A percentile compares a stretch with the other conserved stretches of the same genome.
phyloP scores from a whole-genome alignment of 1,140 invertebrate species.

The Drosophila navojoa region DNA sequence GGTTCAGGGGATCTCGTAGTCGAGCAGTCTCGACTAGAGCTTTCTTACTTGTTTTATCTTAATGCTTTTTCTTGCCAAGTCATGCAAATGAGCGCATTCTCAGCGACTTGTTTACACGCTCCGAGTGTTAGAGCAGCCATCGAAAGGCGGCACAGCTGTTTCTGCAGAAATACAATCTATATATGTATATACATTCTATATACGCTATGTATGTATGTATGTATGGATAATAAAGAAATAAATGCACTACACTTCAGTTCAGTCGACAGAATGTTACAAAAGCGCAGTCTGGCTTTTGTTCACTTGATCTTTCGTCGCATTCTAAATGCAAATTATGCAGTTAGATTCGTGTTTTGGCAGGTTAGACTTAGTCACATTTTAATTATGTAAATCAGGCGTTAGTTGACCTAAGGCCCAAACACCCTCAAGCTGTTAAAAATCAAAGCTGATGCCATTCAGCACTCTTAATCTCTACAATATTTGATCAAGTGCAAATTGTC shows the following conservation, averaged over 20 bases:
- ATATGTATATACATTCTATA: background rate
- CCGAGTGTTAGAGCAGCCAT: background rate
- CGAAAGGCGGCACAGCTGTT: slow-evolving; percentile 10
- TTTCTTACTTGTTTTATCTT: no score
- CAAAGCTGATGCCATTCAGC: slow-evolving; percentile 24
- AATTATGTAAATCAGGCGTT: slow-evolving; percentile 35
- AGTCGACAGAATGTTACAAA: slow-evolving; percentile 18
- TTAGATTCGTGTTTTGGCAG: slow-evolving; percentile 31
- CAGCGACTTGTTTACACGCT: slow-evolving; percentile 30
- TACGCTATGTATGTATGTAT: background rate
- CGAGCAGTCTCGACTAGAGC: no score
- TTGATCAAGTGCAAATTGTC: slow-evolving; percentile 54
- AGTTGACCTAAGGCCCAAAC: slow-evolving; percentile 16
- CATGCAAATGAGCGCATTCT: slow-evolving; percentile 69
- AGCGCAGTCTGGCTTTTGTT: slow-evolving; percentile 15
- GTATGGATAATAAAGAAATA: slow-evolving; percentile 7
- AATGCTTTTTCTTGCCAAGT: slow-evolving; percentile 63
- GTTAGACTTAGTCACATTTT: background rate
- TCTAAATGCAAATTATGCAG: slow-evolving; percentile 5
- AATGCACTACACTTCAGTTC: background rate
- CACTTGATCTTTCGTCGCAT: slow-evolving; percentile 4
- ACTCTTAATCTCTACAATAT: slow-evolving; percentile 35
- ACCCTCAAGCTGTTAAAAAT: slow-evolving; percentile 8
- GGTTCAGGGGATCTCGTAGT: no score
- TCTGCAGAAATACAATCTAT: slow-evolving; percentile 3